Evolutionary conservation across 2,113 vertebrate species (phyloP), one percentile per base, ranked within the genome.

Genomic region (Ploceus nigricollis): DNA sequence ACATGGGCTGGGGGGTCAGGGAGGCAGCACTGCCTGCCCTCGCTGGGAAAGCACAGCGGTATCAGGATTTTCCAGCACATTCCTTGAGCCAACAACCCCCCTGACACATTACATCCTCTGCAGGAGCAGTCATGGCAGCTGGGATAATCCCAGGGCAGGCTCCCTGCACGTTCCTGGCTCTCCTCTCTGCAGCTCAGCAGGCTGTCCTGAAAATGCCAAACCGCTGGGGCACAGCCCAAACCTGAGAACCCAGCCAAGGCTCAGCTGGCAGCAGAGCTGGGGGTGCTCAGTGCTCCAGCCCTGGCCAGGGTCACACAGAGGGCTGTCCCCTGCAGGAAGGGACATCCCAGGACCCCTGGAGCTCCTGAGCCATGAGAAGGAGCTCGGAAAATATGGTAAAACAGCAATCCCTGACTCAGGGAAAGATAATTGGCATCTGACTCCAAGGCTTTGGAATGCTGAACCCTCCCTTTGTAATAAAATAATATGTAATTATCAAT

Each of bases 1-100:
- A 11, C 0, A 15, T 0, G 30, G 65, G 4, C 1, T 1, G 20
- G 8, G n/a, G 39, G 18, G 7, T 17, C 8, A 33, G 54, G 33
- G 40, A 13, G 25, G 53, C 33, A 50, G 54, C 16, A 7, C 58
- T 58, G 72, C 40, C 73, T 66, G 58, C 44, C 60, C 28, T 48
- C 37, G 0, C 0, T 3, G 6, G 18, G 22, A 18, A 27, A 53
- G 64, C 25, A 22, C n/a, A 5, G 11, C 8, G 54, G 1, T 0
- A 11, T 1, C 4, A 27, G 81, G 45, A 40, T 44, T 61, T 69
- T 18, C 61, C 17, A 78, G 54, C 30, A 51, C 54, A 1, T 35
- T 73, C 69, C 40, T 47, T 7, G 3, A 11, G 70, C 70, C 64
- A 77, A 4, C 13, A 64, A 4, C 33, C 51, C 5, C 13, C 70